phyloP scores from a whole-genome alignment of 2,888 invertebrate species.

The Alloplasta piceator region DNA sequence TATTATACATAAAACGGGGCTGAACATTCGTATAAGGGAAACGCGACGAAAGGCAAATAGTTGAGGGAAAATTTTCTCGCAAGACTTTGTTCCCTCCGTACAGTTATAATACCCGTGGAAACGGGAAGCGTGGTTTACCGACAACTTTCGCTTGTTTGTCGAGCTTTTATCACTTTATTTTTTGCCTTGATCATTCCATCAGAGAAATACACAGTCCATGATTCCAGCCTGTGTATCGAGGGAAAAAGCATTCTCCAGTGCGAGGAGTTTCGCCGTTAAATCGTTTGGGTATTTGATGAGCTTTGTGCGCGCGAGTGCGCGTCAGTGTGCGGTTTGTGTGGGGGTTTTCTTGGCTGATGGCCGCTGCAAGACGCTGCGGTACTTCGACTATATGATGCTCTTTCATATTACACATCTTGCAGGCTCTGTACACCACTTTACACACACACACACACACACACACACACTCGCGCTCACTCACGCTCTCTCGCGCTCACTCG shows the following conservation, averaged over 20 bases:
- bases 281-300: too few relatives aligned
- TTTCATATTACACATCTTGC: slow-evolving; percentile 27
- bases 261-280: too few relatives aligned
- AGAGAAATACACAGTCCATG: too few relatives aligned
- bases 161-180: too few relatives aligned
- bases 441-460: not conserved
- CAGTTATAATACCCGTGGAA: too few relatives aligned
- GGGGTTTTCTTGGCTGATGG: not conserved
- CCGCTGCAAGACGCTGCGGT: slow-evolving; percentile 42
- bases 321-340: too few relatives aligned
- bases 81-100: not conserved
- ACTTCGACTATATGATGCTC: slow-evolving; percentile 6
- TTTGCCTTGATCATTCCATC: too few relatives aligned
- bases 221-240: too few relatives aligned
- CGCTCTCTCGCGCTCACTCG: not conserved
- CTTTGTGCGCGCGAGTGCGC: too few relatives aligned
- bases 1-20: not conserved
- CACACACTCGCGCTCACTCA: not conserved
- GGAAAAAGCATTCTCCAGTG: too few relatives aligned
- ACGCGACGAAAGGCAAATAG: slow-evolving; percentile 5
- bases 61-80: slow-evolving; percentile 4
- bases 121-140: too few relatives aligned
- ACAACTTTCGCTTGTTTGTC: too few relatives aligned
- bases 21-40: not conserved
- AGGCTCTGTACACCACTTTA: not conserved